A percentile compares a stretch with the other conserved stretches of the same genome.
phyloP scores from a whole-genome alignment of 2,113 vertebrate species.

The Girardinichthys multiradiatus region DNA sequence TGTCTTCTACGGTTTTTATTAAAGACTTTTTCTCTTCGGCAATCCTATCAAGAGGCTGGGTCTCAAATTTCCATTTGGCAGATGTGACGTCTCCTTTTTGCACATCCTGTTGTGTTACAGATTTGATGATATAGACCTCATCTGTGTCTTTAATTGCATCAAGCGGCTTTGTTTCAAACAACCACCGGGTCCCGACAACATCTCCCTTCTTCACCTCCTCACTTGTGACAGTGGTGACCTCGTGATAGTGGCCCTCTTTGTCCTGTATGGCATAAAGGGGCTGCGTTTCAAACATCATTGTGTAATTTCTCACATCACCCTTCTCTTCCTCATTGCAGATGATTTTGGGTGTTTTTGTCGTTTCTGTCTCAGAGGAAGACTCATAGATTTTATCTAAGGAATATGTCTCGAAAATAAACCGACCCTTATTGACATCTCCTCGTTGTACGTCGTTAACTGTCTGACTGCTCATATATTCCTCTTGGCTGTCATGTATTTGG shows the following conservation, averaged over 20 bases:
- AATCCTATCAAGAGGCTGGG: slow-evolving; percentile 88
- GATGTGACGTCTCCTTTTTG: slow-evolving; percentile 89
- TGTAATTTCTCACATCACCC: slow-evolving; percentile 88
- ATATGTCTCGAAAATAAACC: slow-evolving; percentile 90
- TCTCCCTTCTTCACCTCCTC: slow-evolving; percentile 88
- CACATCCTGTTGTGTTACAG: slow-evolving; percentile 90
- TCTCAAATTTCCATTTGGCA: slow-evolving; percentile 92
- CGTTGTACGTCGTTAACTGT: slow-evolving; percentile 87
- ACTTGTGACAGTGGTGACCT: slow-evolving; percentile 92
- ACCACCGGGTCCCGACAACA: slow-evolving; percentile 88
- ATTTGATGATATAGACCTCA: slow-evolving; percentile 88
- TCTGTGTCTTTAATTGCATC: slow-evolving; percentile 87
- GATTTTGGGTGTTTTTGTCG: slow-evolving; percentile 70
- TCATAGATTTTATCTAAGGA: slow-evolving; percentile 89
- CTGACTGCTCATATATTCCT: slow-evolving; percentile 66
- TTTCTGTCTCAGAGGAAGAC: slow-evolving; percentile 72
- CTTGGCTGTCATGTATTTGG: slow-evolving; percentile 77
- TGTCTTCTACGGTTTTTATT: slow-evolving; percentile 80
- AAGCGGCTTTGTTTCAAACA: slow-evolving; percentile 94
- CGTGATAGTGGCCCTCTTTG: slow-evolving; percentile 88
- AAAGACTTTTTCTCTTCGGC: slow-evolving; percentile 77
- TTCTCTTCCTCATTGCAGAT: slow-evolving; percentile 81
- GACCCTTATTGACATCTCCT: slow-evolving; percentile 87
- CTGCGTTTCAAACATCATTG: slow-evolving; percentile 91
- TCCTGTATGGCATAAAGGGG: slow-evolving; percentile 92